Base-by-base conservation (phyloP, 2,797 vertebrate genomes). In the Anguilla anguilla region DNA sequence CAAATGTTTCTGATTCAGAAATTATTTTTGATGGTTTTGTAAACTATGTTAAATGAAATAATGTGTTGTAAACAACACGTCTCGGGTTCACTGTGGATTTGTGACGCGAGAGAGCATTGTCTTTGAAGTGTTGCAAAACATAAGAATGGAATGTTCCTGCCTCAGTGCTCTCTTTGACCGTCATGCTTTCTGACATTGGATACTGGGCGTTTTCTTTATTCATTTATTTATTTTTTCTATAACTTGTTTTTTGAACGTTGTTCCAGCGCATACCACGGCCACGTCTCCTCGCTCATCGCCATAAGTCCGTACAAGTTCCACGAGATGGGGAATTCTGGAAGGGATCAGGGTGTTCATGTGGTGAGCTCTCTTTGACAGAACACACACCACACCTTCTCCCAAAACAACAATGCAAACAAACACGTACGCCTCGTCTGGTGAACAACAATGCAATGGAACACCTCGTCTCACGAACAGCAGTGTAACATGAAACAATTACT, bases 221-320 rank as follows among this genome's bases (percentile, higher is more conserved):
- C 39, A 39, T 39, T 39, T 39, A 39, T 39, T 39, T 39, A 2
- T 39, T 39, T 39, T 39, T 39, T 49, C n/a, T 1, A 55, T 61
- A 2, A 46, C 35, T 43, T 72, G 46, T 28, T 13, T 69, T 0
- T 19, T 86, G 64, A 5, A 17, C 22, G 25, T 82, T 35, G 9
- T 82, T 77, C 91, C 93, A 99, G 99, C 92, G 99, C 98, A 86
- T 99, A 99, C 91, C 99, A 99, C 82, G 98, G 99, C 84, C 98
- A 99, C 83, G 91, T 99, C 87, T 97, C 98, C 1, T 99, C 98
- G 57, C 95, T 99, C 94, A 99, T 99, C 90, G 97, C 99, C 94
- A 98, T 99, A 94, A 99, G 99, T 91, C 99, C 98, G 0, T 99
- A 99, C 90, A 99, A 99, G 96, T 98, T 98, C 94, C 96, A 97